phyloP scores from a whole-genome alignment of 2,888 invertebrate species.

The Trissolcus brochymenae region DNA sequence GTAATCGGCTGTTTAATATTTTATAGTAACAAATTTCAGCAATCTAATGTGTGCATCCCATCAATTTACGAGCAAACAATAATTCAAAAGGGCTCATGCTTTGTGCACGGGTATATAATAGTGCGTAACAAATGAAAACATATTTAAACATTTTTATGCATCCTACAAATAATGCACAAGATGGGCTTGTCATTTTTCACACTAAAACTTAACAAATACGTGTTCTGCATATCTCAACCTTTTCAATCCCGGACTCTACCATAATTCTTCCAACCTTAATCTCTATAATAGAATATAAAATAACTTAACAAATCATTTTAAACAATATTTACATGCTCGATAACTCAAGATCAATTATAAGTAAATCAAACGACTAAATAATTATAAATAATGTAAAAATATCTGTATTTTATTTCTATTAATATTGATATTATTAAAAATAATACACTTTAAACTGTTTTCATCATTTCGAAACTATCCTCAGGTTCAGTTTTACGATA shows the following conservation, averaged over 20 bases:
- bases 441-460: slow-evolving; percentile 21
- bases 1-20: slow-evolving; percentile 60
- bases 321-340: slow-evolving; percentile 69
- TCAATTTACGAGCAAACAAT: slow-evolving; percentile 15
- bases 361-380: slow-evolving; percentile 68
- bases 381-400: slow-evolving; percentile 76
- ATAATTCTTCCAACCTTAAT: slow-evolving; percentile 34
- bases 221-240: slow-evolving; percentile 67
- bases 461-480: too few relatives aligned
- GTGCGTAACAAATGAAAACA: slow-evolving; percentile 14
- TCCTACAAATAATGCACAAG: slow-evolving; percentile 26
- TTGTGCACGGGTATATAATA: slow-evolving; percentile 7
- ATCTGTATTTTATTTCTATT: slow-evolving; percentile 75
- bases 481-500: too few relatives aligned
- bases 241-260: slow-evolving; percentile 49
- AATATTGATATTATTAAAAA: slow-evolving; percentile 62
- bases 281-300: slow-evolving; percentile 65
- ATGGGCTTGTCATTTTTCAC: slow-evolving; percentile 56
- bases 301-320: slow-evolving; percentile 68
- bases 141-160: slow-evolving; percentile 40
- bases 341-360: slow-evolving; percentile 70
- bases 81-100: slow-evolving; percentile 7
- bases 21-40: slow-evolving; percentile 52
- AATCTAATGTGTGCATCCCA: slow-evolving; percentile 48
- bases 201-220: slow-evolving; percentile 57